Percentiles rank a stretch among this genome's conserved stretches.
Evolutionary conservation across 2,797 vertebrate species (phyloP).

Genomic region (Chelon labrosus): DNA sequence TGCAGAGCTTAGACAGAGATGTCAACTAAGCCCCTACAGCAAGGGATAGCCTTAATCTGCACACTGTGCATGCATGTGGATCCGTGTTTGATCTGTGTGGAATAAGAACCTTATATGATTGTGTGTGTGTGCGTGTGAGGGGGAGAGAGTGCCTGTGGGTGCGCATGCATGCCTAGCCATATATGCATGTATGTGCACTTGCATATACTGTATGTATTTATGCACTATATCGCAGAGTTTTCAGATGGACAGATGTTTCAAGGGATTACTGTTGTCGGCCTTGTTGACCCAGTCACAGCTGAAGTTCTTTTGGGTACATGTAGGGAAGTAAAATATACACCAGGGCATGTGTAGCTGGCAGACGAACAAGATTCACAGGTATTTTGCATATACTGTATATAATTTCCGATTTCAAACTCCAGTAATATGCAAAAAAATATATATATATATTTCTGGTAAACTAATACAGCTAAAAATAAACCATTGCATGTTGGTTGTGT

Average conservation of each 20-base stretch:
- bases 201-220: slow-evolving; percentile 15
- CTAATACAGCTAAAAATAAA: too few relatives aligned
- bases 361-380: neutral
- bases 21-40: slow-evolving; percentile 68
- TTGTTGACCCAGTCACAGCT: slow-evolving; percentile 26
- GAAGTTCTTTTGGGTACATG: slow-evolving; percentile 40
- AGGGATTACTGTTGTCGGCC: slow-evolving; percentile 23
- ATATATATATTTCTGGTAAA: too few relatives aligned
- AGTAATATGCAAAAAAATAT: too few relatives aligned
- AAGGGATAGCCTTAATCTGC: slow-evolving; percentile 74
- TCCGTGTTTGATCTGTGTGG: slow-evolving; percentile 62
- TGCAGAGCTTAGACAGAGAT: slow-evolving; percentile 69
- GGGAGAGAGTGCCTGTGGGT: neutral
- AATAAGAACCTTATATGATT: slow-evolving; percentile 53
- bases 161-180: neutral
- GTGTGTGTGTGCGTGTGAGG: slow-evolving; percentile 8
- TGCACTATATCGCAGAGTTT: slow-evolving; percentile 13
- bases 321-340: slow-evolving; percentile 9
- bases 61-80: slow-evolving; percentile 72
- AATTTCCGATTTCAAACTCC: too few relatives aligned
- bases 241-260: slow-evolving; percentile 46
- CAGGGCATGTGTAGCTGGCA: slow-evolving; percentile 5
- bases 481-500: neutral
- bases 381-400: neutral
- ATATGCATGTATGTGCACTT: neutral